Percentiles rank a stretch among this genome's conserved stretches.
Evolutionary conservation across 2,797 vertebrate species (phyloP).

Genomic region (Aythya fuligula): DNA sequence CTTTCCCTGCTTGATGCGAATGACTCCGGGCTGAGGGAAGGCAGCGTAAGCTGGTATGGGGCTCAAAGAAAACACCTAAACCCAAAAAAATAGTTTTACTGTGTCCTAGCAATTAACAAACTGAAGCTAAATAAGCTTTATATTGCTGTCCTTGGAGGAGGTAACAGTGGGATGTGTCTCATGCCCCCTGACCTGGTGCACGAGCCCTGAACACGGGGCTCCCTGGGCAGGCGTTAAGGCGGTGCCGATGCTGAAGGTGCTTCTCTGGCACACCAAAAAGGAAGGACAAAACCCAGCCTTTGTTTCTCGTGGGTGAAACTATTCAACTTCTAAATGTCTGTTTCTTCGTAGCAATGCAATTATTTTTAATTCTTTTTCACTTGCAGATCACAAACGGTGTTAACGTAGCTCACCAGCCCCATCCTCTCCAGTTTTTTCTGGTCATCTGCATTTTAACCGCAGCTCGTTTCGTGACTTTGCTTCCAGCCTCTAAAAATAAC

Average conservation of each 20-base stretch:
- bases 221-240: background rate
- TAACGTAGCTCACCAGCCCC: fast-evolving
- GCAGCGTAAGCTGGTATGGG: background rate
- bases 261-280: background rate
- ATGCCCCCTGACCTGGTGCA: background rate
- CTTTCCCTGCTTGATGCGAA: background rate
- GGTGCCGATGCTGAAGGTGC: fast-evolving
- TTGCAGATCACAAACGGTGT: background rate
- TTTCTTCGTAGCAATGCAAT: background rate
- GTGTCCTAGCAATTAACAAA: background rate
- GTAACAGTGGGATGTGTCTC: background rate
- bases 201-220: background rate
- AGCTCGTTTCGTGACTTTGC: background rate
- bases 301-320: background rate
- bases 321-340: background rate
- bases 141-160: background rate
- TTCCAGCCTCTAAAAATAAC: background rate
- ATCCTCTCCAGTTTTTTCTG: background rate
- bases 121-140: background rate
- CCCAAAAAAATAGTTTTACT: background rate
- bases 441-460: background rate
- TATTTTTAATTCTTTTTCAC: background rate
- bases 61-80: background rate
- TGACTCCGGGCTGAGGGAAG: background rate
- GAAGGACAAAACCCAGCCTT: background rate